phyloP scores from a whole-genome alignment of 2,888 invertebrate genomes.

The Tinea trinotella region DNA sequence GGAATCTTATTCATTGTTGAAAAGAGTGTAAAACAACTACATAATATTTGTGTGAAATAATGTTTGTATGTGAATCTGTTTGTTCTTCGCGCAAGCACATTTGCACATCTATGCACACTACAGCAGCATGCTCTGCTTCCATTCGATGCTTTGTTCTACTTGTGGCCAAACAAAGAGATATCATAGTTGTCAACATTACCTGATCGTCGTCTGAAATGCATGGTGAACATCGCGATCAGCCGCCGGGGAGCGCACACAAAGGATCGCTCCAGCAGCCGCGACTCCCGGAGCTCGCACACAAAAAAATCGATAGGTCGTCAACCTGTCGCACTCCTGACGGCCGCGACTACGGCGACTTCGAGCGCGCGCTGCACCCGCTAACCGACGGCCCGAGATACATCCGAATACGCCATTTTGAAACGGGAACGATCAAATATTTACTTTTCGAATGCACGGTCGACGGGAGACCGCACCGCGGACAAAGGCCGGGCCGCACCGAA shows the following conservation, averaged over 20 bases:
- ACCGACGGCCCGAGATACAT: slow-evolving; percentile 29
- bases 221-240: neutral
- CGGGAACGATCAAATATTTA: slow-evolving; percentile 71
- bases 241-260: slow-evolving; percentile 4
- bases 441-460: slow-evolving; percentile 52
- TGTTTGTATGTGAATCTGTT: neutral
- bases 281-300: slow-evolving; percentile 59
- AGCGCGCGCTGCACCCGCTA: slow-evolving; percentile 32
- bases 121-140: neutral
- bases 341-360: slow-evolving; percentile 42
- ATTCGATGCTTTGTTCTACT: neutral
- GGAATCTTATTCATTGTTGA: too few species aligned
- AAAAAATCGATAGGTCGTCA: slow-evolving; percentile 72
- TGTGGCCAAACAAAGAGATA: neutral
- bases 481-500: slow-evolving; percentile 23
- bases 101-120: neutral
- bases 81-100: neutral
- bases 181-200: neutral
- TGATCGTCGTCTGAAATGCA: slow-evolving; percentile 8
- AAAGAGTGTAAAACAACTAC: too few species aligned
- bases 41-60: too few species aligned
- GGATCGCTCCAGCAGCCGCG: slow-evolving; percentile 42
- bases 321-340: slow-evolving; percentile 49
- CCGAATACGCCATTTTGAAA: slow-evolving; percentile 71
- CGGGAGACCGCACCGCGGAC: slow-evolving; percentile 30